Evolutionary conservation across 2,888 invertebrate species (phyloP).

Genomic region (Lasioglossum lativentre): DNA sequence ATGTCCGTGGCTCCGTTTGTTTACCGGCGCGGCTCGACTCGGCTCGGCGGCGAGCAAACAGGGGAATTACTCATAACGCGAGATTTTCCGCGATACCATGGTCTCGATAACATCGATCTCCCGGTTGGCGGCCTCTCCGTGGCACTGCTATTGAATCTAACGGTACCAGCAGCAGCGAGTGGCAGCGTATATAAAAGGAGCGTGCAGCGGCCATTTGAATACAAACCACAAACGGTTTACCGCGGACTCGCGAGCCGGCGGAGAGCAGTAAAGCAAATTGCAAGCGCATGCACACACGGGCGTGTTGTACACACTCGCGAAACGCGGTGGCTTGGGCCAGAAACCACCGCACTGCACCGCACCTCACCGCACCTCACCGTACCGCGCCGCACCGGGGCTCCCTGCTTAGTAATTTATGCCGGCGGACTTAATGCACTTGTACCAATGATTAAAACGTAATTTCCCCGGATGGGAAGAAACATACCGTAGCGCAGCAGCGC

Average conservation of each 20-base stretch:
- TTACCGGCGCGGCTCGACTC: not conserved
- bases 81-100: constrained; percentile 33
- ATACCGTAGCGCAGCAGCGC: constrained; percentile 12
- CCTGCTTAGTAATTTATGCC: constrained; percentile 60
- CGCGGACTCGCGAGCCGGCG: constrained; percentile 27
- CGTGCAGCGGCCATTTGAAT: constrained; percentile 63
- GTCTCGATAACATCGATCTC: constrained; percentile 45
- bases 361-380: not conserved
- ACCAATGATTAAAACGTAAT: constrained; percentile 69
- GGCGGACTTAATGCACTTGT: constrained; percentile 60
- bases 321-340: constrained; percentile 23
- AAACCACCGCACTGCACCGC: not conserved
- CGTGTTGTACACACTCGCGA: constrained; percentile 29
- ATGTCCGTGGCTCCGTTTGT: not conserved
- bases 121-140: constrained; percentile 10
- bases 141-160: constrained; percentile 51
- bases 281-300: constrained; percentile 42
- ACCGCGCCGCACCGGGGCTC: constrained; percentile 6
- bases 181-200: constrained; percentile 41
- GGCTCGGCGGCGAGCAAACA: not conserved
- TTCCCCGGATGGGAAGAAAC: constrained; percentile 65
- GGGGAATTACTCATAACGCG: constrained; percentile 41
- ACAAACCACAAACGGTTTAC: constrained; percentile 62
- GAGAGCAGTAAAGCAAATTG: constrained; percentile 65
- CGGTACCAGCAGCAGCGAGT: constrained; percentile 38